Evolutionary conservation across 2,797 vertebrate genomes (phyloP), one percentile per base, ranked within the genome.

Genomic region (Catharus ustulatus): DNA sequence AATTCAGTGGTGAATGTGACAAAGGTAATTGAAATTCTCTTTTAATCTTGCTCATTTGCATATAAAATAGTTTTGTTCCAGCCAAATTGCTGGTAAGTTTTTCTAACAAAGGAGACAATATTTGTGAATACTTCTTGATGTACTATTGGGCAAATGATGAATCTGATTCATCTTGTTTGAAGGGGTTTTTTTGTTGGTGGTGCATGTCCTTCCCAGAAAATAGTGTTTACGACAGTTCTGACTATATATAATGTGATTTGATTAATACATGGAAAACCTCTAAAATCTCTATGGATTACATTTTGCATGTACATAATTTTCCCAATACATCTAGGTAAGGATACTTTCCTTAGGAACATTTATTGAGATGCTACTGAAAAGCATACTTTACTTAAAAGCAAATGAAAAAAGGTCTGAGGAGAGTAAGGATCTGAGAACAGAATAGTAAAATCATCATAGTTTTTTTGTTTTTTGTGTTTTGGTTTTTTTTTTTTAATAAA

Each of bases 61-160:
- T 84, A 81, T 55, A 89, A 74, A 96, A 91, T 82, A 9, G 6
- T 40, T 86, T 93, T 89, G 30, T 72, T 52, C 63, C 67, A 86
- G 46, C 11, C 64, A 87, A 73, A 55, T 82, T 93, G 27, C 71
- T 69, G 64, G 61, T 80, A 71, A 84, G 48, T 90, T 96, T 91
- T 94, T 74, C 82, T 95, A 74, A 93, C 46, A 81, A 55, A 51
- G 52, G 49, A 95, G 32, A 6, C 11, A 89, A 87, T 93, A 94
- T 90, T 95, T 95, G 71, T 81, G 93, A 94, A 90, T 91, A 54
- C 40, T 95, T 94, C 29, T 91, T 93, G 59, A 68, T 52, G 57
- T 69, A 43, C 86, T 76, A 22, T 84, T 91, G 76, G 72, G 13
- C 16, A 72, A 48, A 55, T 20, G 15, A 46, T 15, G 5, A 5